Evolutionary conservation across 2,113 vertebrate species (phyloP).

Genomic region (Rousettus leschenaultii): DNA sequence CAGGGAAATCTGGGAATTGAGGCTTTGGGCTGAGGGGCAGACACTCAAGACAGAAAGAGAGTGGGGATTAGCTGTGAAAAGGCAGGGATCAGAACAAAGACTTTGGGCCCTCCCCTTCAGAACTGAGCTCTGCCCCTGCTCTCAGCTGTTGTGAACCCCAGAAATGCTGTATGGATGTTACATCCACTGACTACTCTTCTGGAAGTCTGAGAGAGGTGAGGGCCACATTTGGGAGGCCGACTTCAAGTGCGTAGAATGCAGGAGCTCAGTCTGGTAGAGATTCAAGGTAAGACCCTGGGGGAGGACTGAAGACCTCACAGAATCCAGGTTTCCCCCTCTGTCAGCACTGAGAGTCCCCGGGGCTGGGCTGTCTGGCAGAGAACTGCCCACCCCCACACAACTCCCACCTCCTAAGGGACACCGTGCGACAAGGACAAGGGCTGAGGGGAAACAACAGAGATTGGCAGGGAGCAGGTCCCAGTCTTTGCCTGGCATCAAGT

Average conservation of each 20-base stretch:
- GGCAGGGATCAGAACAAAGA: not conserved
- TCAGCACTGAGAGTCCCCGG: too few species aligned
- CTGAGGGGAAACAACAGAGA: too few species aligned
- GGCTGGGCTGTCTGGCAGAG: too few species aligned
- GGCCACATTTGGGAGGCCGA: too few species aligned
- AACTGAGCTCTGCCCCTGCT: not conserved
- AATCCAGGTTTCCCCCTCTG: not conserved
- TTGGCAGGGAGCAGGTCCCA: not conserved
- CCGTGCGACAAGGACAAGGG: not conserved
- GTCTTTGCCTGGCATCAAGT: not conserved
- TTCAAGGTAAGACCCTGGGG: not conserved
- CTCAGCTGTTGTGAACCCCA: not conserved
- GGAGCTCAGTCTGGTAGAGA: not conserved
- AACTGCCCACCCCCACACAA: too few species aligned
- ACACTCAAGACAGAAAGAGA: not conserved
- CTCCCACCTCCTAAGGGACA: too few species aligned
- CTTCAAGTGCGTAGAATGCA: not conserved
- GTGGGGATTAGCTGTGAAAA: not conserved
- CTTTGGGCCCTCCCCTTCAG: too few species aligned
- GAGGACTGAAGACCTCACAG: not conserved
- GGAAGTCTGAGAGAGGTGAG: not conserved
- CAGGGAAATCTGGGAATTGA: not conserved
- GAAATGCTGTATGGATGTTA: not conserved
- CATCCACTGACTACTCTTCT: not conserved
- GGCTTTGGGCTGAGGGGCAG: not conserved